A percentile compares a stretch with the other conserved stretches of the same genome.
These are phyloP conservation scores for Diachasma alloeum DNA, from an alignment of 1,140 invertebrate species.

Conservation along the genomic window DNA sequence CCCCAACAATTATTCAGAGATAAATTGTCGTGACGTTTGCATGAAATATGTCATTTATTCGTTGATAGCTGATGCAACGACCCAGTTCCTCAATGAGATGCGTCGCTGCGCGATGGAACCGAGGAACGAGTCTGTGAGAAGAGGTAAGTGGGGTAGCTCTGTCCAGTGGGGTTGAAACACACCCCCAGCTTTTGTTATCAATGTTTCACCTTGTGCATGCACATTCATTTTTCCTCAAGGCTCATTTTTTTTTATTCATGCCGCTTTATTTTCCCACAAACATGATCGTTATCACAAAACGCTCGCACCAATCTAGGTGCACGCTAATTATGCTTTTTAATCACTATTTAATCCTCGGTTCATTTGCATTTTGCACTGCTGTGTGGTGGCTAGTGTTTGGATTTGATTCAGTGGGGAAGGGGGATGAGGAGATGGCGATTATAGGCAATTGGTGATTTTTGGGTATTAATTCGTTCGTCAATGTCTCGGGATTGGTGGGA, in stretches of 20 bases:
- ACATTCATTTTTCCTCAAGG: neutral
- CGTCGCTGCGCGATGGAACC: constrained; percentile 48
- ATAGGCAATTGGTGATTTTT: no score
- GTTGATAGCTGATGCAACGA: constrained; percentile 50
- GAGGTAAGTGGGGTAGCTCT: constrained; percentile 44
- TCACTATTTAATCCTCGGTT: neutral
- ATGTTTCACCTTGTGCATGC: constrained; percentile 3
- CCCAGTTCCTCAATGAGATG: constrained; percentile 60
- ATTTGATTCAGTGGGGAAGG: neutral
- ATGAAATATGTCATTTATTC: constrained; percentile 32
- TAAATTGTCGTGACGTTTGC: neutral
- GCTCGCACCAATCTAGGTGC: constrained; percentile 19
- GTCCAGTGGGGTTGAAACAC: constrained; percentile 19
- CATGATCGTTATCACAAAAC: constrained; percentile 23
- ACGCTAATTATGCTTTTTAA: neutral
- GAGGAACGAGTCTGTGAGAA: constrained; percentile 43
- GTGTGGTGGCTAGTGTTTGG: neutral
- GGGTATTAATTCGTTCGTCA: no score
- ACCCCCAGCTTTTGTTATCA: neutral
- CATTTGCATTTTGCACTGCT: neutral
- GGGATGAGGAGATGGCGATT: no score
- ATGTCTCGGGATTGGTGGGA: no score
- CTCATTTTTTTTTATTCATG: neutral
- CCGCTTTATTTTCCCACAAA: neutral
- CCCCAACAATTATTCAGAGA: constrained; percentile 2